Percentiles rank a stretch among this genome's conserved stretches.
These are phyloP conservation scores for Lepus oiostolus DNA, from an alignment of 2,797 vertebrate species.

Conservation along the genomic window DNA sequence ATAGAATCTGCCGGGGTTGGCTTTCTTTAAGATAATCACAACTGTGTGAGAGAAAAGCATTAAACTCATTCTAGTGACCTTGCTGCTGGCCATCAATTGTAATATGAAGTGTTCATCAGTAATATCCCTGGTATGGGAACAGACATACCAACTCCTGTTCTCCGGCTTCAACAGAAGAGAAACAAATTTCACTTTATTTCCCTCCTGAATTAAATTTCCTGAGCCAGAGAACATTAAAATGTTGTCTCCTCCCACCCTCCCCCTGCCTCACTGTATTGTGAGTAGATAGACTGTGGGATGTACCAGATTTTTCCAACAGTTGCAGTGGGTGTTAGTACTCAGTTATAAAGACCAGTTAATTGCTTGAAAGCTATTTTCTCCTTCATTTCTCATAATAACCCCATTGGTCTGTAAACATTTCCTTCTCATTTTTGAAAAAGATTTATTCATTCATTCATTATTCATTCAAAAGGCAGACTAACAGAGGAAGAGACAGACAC, in stretches of 20 bases:
- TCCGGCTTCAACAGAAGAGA: not conserved
- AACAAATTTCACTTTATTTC: slow-evolving; percentile 47
- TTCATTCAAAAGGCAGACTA: no score
- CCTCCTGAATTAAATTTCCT: not conserved
- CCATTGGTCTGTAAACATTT: not conserved
- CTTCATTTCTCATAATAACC: not conserved
- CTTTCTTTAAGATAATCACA: slow-evolving; percentile 76
- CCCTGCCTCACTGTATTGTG: not conserved
- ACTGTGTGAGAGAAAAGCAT: not conserved
- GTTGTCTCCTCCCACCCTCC: not conserved
- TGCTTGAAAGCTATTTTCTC: not conserved
- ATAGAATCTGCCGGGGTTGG: not conserved
- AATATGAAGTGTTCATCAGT: not conserved
- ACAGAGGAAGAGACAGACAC: no score
- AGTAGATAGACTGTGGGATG: not conserved
- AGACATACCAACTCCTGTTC: not conserved
- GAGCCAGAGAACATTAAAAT: not conserved
- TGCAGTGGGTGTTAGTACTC: not conserved
- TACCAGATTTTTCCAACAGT: not conserved
- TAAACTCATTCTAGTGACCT: slow-evolving; percentile 48
- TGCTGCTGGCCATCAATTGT: slow-evolving; percentile 27
- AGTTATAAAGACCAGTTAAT: not conserved
- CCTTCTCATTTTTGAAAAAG: no score
- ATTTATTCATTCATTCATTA: no score
- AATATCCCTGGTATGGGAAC: not conserved